Conservation (phyloP, 2,797 vertebrate genomes). For the Bradypodion pumilum region DNA sequence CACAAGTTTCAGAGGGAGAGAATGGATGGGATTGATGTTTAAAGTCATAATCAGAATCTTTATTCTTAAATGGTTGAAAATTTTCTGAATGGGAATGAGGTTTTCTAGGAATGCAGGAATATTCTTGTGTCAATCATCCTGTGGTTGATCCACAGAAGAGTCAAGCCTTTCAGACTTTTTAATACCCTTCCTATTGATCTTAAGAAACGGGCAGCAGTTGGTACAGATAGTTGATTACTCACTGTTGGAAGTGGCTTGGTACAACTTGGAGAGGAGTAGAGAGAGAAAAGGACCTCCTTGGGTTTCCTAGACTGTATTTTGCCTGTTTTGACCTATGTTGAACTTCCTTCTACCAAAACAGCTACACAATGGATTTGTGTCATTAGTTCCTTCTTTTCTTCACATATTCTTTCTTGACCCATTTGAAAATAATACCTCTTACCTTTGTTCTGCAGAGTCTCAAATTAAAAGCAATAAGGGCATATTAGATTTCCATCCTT, state of each 20-base stretch:
- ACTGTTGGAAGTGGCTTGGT: background rate
- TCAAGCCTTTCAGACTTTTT: background rate
- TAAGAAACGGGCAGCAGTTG: background rate
- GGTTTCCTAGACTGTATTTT: background rate
- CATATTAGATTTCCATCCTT: too few relatives aligned
- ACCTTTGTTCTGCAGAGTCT: too few relatives aligned
- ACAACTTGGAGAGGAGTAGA: background rate
- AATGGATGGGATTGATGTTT: background rate
- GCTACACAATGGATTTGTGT: background rate
- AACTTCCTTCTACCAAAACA: too few relatives aligned
- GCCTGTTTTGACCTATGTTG: too few relatives aligned
- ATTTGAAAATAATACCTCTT: too few relatives aligned
- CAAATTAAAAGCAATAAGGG: too few relatives aligned
- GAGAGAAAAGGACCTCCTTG: background rate
- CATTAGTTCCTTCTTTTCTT: background rate
- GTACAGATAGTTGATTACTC: background rate
- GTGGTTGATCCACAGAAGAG: background rate
- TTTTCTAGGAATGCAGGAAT: background rate
- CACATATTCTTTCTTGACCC: too few relatives aligned
- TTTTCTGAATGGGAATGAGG: conserved; percentile 39
- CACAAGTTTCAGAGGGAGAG: conserved; percentile 15
- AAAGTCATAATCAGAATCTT: conserved; percentile 42
- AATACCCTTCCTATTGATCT: background rate
- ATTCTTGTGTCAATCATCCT: background rate
- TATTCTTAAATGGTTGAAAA: conserved; percentile 17